Evolutionary conservation across 2,888 invertebrate species (phyloP).

Genomic region (Aspidapion aeneum): DNA sequence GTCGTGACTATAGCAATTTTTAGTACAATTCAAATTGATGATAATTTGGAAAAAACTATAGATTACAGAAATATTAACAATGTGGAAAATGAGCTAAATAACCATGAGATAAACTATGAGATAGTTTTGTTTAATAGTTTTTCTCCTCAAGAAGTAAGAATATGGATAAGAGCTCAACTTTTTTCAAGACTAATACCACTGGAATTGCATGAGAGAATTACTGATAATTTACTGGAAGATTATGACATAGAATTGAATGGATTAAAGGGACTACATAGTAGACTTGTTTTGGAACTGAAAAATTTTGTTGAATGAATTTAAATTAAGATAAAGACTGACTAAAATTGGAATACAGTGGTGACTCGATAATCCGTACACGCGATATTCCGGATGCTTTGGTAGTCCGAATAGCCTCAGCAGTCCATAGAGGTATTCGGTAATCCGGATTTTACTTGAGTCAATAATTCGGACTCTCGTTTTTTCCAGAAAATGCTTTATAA

Average conservation of each 20-base stretch:
- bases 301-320: background rate
- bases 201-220: background rate
- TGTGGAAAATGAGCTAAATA: background rate
- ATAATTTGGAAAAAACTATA: background rate
- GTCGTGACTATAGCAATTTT: background rate
- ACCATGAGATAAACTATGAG: background rate
- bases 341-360: no score
- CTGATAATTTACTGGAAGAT: background rate
- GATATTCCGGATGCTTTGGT: no score
- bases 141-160: background rate
- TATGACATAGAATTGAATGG: background rate
- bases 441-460: no score
- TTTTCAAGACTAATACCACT: background rate
- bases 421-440: no score
- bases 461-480: no score
- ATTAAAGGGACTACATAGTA: background rate
- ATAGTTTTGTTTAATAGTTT: background rate
- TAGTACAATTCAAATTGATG: background rate
- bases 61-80: background rate
- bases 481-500: no score
- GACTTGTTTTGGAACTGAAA: background rate
- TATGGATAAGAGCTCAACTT: background rate
- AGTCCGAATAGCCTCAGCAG: no score
- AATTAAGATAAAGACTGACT: no score
- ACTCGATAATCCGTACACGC: no score